These are phyloP conservation scores for Channa striata DNA, from an alignment of 2,797 vertebrate genomes.

Conservation along the genomic window DNA sequence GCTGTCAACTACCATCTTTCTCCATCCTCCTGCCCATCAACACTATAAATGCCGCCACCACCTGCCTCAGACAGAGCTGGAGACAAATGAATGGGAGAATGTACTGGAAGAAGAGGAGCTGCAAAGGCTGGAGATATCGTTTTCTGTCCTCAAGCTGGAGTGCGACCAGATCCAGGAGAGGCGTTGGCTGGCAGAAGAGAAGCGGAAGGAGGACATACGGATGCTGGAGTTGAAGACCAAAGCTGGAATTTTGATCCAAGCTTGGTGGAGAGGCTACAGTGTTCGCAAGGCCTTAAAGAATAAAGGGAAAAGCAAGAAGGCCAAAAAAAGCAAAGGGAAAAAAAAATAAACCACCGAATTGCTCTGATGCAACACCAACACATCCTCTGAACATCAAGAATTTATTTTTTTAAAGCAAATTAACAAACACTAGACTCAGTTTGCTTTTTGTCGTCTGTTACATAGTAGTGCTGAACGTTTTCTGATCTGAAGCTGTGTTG, in stretches of 20 bases:
- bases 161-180: constrained; percentile 85
- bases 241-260: constrained; percentile 86
- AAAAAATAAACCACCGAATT: constrained; percentile 66
- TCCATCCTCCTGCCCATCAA: neutral
- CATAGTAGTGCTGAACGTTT: neutral
- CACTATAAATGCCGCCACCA: neutral
- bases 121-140: constrained; percentile 76
- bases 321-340: constrained; percentile 81
- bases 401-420: neutral
- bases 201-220: constrained; percentile 73
- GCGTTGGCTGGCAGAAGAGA: constrained; percentile 69
- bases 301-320: constrained; percentile 78
- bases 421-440: neutral
- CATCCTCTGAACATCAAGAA: neutral
- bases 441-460: neutral
- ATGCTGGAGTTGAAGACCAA: constrained; percentile 78
- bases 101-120: constrained; percentile 81
- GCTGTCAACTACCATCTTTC: neutral
- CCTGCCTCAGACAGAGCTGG: constrained; percentile 80
- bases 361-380: neutral
- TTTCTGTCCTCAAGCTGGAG: constrained; percentile 78
- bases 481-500: neutral
- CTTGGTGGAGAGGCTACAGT: constrained; percentile 90
- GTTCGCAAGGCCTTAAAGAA: constrained; percentile 83
- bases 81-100: constrained; percentile 72